Conservation (phyloP, 2,113 vertebrate species). For the Vombatus ursinus region DNA sequence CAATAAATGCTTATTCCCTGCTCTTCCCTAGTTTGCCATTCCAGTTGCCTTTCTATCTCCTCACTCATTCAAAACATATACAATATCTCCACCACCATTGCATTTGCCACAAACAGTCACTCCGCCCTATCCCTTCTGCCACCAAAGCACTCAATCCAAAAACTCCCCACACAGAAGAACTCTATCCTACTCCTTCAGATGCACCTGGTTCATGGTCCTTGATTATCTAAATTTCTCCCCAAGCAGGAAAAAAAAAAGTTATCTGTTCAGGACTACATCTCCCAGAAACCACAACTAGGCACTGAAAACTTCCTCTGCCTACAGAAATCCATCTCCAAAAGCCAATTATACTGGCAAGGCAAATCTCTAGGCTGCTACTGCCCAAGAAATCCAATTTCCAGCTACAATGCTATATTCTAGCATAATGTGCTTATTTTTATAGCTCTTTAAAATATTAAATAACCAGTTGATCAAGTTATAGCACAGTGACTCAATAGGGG, state of each 20-base stretch:
- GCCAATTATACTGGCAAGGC: neutral
- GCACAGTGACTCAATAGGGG: too few species aligned
- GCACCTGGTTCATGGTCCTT: neutral
- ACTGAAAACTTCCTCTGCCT: neutral
- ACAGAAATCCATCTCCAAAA: neutral
- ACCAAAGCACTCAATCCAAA: neutral
- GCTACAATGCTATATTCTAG: too few species aligned
- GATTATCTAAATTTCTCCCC: neutral
- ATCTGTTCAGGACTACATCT: neutral
- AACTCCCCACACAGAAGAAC: neutral
- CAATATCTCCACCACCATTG: too few species aligned
- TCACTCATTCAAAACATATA: too few species aligned
- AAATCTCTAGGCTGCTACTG: neutral
- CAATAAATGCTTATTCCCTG: too few species aligned
- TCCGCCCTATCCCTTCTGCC: neutral
- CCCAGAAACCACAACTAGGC: neutral
- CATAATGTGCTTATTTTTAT: too few species aligned
- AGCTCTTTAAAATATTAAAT: too few species aligned
- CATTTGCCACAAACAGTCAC: too few species aligned
- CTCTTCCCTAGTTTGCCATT: too few species aligned
- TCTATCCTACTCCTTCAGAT: neutral
- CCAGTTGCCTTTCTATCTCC: too few species aligned
- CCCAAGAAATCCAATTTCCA: neutral
- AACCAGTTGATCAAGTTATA: too few species aligned
- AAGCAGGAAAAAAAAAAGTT: neutral